Base-by-base conservation (phyloP, 1,140 invertebrate species). In the Trinorchestia longiramus region DNA sequence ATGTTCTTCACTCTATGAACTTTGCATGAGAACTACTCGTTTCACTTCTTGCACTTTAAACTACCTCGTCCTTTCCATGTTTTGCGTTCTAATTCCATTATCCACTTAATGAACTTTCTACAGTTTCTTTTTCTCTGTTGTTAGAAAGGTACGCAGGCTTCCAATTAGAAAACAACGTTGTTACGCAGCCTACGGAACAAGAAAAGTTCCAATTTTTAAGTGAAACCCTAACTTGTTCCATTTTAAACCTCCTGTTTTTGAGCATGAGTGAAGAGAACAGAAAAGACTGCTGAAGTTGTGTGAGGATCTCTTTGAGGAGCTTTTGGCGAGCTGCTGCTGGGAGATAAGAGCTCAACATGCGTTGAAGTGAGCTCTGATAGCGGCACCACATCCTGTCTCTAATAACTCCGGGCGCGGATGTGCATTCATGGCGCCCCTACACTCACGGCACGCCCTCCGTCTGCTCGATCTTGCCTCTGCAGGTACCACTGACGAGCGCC, bases 391-490 rank as follows among this genome's bases (percentile, higher is more conserved):
- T 77, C 62, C 62, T 77, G 8, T 77, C 11, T 77, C 62, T 77
- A 77, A 77, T 77, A 77, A 77, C 62, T 77, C 62, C 62, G 62
- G 62, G 62, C 62, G 62, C 62, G 62, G 62, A 77, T 77, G 62
- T 77, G 62, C 62, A 77, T 77, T 77, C 62, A 77, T 77, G 15
- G 8, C 11, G 62, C 28, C 28, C 62, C 62, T n/a, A 28, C 62
- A 77, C 36, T 77, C 62, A 77, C 62, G 62, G 62, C 28, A 77
- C 62, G 62, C 62, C 62, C 62, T 15, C 11, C 28, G 15, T 36
- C 28, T 28, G 11, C 62, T 28, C 15, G 62, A 11, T 1, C 15
- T 11, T 28, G 36, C 62, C 15, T 77, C 62, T 77, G 62, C 15
- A 77, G 62, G 1, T 28, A 36, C 62, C 62, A 77, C 62, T 19